Evolutionary conservation across 2,888 invertebrate species (phyloP).

Genomic region (Steromphala cineraria): DNA sequence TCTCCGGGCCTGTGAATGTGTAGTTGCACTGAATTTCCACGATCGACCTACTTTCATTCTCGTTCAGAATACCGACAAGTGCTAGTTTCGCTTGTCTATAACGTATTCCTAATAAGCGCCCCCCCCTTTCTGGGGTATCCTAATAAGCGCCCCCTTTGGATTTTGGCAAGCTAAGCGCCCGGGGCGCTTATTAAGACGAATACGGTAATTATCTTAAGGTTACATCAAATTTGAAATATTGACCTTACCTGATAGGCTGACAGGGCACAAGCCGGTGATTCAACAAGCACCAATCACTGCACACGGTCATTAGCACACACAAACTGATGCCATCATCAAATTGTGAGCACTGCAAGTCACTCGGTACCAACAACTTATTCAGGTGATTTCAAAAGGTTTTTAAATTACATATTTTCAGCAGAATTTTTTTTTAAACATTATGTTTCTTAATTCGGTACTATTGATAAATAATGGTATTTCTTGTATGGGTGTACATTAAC

Average conservation of each 20-base stretch:
- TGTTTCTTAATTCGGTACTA: neutral
- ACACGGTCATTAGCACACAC: slow-evolving; percentile 5
- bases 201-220: too few species aligned
- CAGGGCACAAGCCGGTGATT: neutral
- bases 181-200: too few species aligned
- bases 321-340: slow-evolving; percentile 1
- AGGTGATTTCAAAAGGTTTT: too few species aligned
- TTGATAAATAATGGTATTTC: neutral
- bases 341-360: slow-evolving; percentile 1
- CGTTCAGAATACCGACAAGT: too few species aligned
- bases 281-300: neutral
- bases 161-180: too few species aligned
- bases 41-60: too few species aligned
- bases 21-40: too few species aligned
- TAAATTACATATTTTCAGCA: neutral
- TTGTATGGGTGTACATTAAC: slow-evolving; percentile 9
- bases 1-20: too few species aligned
- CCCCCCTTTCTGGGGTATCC: too few species aligned
- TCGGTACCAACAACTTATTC: neutral
- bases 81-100: too few species aligned
- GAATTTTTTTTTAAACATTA: neutral
- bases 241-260: neutral
- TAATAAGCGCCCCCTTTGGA: too few species aligned
- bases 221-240: neutral
- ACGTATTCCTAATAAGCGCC: too few species aligned